phyloP scores from a whole-genome alignment of 1,140 invertebrate species.

The Sipha flava region DNA sequence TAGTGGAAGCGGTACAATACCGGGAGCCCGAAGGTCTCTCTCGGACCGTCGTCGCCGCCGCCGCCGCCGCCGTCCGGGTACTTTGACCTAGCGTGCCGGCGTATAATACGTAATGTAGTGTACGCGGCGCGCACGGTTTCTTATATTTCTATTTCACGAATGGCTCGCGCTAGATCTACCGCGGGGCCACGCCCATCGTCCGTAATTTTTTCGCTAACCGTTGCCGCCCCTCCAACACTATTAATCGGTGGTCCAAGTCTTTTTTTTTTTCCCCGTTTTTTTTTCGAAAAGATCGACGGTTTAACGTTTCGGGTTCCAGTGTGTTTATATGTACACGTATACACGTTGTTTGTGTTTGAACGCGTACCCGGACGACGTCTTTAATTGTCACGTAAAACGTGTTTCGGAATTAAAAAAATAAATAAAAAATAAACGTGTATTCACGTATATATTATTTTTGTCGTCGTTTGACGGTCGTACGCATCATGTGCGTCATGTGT shows the following conservation, averaged over 20 bases:
- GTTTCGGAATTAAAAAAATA: too few species aligned
- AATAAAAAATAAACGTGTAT: too few species aligned
- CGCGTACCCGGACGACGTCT: too few species aligned
- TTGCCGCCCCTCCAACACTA: not conserved
- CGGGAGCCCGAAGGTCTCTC: constrained; percentile 30
- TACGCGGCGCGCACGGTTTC: not conserved
- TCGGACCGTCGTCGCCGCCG: not conserved
- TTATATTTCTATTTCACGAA: not conserved
- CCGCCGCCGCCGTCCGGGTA: not conserved
- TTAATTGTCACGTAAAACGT: too few species aligned
- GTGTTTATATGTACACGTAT: too few species aligned
- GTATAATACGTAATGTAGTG: not conserved
- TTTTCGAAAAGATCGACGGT: not conserved
- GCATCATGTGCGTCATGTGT: too few species aligned
- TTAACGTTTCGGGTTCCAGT: too few species aligned
- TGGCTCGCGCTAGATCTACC: not conserved
- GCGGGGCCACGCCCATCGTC: not conserved
- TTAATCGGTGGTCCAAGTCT: not conserved
- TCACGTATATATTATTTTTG: too few species aligned
- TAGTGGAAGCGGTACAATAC: constrained; percentile 6
- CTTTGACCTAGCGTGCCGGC: constrained; percentile 20
- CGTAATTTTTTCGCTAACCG: not conserved
- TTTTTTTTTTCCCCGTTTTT: not conserved
- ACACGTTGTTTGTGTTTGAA: too few species aligned
- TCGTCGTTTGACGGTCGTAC: too few species aligned